Evolutionary conservation across 2,113 vertebrate genomes (phyloP), one percentile per base, ranked within the genome.

Genomic region (Petroica traversi): DNA sequence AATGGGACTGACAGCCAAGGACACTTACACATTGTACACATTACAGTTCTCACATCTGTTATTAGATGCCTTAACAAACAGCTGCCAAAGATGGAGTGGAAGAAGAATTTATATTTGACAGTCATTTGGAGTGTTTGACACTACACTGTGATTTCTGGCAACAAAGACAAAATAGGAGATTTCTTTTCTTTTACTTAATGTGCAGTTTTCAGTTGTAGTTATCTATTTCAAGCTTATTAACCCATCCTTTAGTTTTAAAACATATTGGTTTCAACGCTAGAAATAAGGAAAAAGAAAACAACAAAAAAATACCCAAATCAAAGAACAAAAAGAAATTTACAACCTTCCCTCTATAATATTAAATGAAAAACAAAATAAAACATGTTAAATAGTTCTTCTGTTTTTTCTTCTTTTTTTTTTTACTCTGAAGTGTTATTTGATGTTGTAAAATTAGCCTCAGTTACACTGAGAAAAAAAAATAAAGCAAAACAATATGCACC

Each of bases 1-100:
- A 98, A 99, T 99, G 99, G 98, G 98, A 99, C 99, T 98, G 99
- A 99, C 99, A 99, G 99, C 99, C 99, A 99, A 99, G 98, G 99
- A 99, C 99, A 99, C 99, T 97, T 98, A 99, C 99, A 99, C 99
- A 98, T 98, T 97, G 99, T 98, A 99, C 99, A 99, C 98, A 95
- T 98, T 98, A 99, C 99, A 98, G 98, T 98, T 98, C 98, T 98
- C 98, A 99, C 99, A 98, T 98, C 98, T 98, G 98, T 98, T 99
- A 99, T 99, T 99, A 99, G 98, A 99, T 98, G 99, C 98, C 98
- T 97, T 98, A 98, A 99, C 99, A 98, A 98, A 98, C 98, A 99
- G 98, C 99, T 99, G 99, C 97, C 98, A 99, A 99, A 98, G 98
- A 99, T 98, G 98, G 98, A 98, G 98, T 97, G 98, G 98, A 98